phyloP scores from a whole-genome alignment of 2,113 vertebrate genomes.

The Hyla sarda region DNA sequence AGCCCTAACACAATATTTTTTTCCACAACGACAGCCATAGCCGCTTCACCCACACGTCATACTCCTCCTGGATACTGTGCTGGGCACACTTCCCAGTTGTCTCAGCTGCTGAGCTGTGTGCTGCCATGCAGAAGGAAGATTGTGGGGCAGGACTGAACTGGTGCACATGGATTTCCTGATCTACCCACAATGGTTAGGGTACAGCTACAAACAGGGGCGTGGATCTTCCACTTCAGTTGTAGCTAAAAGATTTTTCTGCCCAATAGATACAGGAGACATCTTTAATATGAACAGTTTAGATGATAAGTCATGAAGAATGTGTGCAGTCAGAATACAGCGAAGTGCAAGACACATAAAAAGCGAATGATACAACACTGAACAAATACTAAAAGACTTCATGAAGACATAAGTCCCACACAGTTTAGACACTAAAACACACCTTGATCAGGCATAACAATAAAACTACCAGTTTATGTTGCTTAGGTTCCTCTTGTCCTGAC shows the following conservation, averaged over 20 bases:
- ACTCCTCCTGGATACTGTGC: neutral
- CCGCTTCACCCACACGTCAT: neutral
- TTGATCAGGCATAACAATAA: too few species aligned
- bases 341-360: neutral
- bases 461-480: too few species aligned
- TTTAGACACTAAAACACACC: too few species aligned
- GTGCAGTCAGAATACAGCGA: neutral
- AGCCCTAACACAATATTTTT: too few species aligned
- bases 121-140: constrained; percentile 1
- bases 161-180: neutral
- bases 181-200: neutral
- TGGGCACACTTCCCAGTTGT: constrained; percentile 33
- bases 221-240: constrained; percentile 1
- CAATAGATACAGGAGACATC: neutral
- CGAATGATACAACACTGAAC: neutral
- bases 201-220: constrained; percentile 15
- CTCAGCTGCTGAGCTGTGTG: constrained; percentile 29
- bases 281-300: neutral
- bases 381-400: neutral
- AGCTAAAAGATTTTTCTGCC: neutral
- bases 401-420: neutral
- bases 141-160: neutral
- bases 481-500: too few species aligned
- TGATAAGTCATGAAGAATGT: neutral
- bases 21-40: constrained; percentile 13